Conservation (phyloP, 1,140 invertebrate species). For the Hestina assimilis region DNA sequence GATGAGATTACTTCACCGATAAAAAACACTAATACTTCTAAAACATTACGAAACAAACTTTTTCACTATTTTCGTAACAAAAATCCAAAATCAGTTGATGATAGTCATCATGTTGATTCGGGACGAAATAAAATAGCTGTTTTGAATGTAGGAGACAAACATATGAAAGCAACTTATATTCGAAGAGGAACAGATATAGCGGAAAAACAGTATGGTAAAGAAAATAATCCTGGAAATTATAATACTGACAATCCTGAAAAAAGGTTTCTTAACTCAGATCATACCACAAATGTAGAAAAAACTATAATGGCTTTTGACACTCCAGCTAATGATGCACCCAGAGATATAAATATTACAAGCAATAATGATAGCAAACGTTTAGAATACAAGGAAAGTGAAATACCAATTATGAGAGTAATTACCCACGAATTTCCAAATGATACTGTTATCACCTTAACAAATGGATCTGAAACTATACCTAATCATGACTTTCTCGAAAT, state of each 20-base stretch:
- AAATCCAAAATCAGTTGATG: not conserved
- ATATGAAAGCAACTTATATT: not conserved
- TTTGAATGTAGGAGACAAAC: not conserved
- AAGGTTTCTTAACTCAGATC: not conserved
- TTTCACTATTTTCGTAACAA: not conserved
- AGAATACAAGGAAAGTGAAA: not conserved
- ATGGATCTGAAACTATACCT: slow-evolving; percentile 15
- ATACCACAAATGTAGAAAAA: not conserved
- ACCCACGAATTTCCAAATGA: slow-evolving; percentile 18
- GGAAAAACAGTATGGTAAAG: too few relatives aligned
- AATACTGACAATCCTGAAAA: not conserved
- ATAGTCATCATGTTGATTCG: too few relatives aligned
- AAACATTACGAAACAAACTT: too few relatives aligned
- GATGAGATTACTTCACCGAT: too few relatives aligned
- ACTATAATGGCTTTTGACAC: not conserved
- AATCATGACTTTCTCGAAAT: not conserved
- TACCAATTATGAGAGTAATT: slow-evolving; percentile 13
- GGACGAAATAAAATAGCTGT: not conserved
- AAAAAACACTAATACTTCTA: too few relatives aligned
- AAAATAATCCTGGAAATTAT: not conserved
- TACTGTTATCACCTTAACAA: slow-evolving; percentile 13
- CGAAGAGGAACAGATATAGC: not conserved
- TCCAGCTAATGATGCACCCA: not conserved
- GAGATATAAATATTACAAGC: not conserved
- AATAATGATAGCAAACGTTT: not conserved